phyloP scores from a whole-genome alignment of 2,888 invertebrate species.

The Incurvaria masculella region DNA sequence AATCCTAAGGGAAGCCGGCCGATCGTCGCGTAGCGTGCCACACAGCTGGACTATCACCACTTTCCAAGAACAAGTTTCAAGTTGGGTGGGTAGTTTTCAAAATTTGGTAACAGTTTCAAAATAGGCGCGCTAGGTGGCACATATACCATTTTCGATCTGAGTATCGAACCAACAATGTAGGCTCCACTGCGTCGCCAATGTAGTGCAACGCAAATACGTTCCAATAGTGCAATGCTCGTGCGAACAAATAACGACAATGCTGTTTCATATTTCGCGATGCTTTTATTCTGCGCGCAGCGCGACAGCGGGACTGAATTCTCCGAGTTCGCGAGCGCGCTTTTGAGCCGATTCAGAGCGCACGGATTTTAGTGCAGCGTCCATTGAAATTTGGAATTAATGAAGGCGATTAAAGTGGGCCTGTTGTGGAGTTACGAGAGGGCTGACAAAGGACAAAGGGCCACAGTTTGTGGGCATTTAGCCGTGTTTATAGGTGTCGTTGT shows the following conservation, averaged over 20 bases:
- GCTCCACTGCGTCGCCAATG: no score
- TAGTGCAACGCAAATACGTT: no score
- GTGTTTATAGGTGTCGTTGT: conserved; percentile 32
- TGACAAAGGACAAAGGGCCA: conserved; percentile 29
- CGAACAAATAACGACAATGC: not conserved
- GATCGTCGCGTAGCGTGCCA: no score
- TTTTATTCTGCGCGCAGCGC: not conserved
- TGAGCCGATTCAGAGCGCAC: not conserved
- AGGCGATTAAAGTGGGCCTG: conserved; percentile 3
- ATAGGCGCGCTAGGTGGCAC: no score
- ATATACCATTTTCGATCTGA: no score
- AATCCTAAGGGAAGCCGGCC: no score
- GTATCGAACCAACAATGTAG: no score
- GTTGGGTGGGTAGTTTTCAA: no score
- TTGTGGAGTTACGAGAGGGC: conserved; percentile 23
- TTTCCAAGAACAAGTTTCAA: no score
- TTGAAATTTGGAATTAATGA: conserved; percentile 8
- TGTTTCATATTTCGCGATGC: not conserved
- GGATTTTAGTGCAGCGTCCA: conserved; percentile 3
- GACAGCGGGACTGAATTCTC: not conserved
- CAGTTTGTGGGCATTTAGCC: conserved; percentile 20
- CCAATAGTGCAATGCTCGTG: no score
- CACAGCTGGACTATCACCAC: no score
- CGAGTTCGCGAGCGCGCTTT: not conserved
- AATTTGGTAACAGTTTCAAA: no score